phyloP scores from a whole-genome alignment of 2,888 invertebrate species.

The Caenorhabditis imperialis region DNA sequence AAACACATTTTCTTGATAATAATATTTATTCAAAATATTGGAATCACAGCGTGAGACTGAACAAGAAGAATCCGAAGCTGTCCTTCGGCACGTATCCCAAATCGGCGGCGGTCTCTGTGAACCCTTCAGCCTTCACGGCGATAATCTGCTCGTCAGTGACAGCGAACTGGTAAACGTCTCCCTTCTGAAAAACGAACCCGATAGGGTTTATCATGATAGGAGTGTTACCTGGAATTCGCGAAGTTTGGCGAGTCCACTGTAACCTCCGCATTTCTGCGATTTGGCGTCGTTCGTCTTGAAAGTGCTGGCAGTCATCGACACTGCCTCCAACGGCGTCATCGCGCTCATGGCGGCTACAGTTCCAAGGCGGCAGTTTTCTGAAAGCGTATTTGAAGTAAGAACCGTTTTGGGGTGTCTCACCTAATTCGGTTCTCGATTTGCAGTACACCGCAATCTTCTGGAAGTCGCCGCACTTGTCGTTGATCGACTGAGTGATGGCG shows the following conservation, averaged over 20 bases:
- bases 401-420: too few relatives aligned
- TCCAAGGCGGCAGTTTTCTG: too few relatives aligned
- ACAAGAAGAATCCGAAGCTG: conserved; percentile 11
- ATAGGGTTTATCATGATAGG: too few relatives aligned
- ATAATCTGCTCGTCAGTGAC: conserved; percentile 7
- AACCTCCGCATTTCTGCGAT: conserved; percentile 27
- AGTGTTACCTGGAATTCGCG: conserved; percentile 7
- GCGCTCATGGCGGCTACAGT: too few relatives aligned
- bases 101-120: neutral
- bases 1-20: neutral
- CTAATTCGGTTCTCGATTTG: too few relatives aligned
- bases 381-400: too few relatives aligned
- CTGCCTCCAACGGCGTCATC: too few relatives aligned
- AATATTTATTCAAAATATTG: conserved; percentile 12
- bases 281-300: neutral
- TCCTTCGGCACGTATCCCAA: conserved; percentile 19
- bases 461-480: too few relatives aligned
- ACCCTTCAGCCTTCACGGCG: neutral
- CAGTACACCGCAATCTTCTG: too few relatives aligned
- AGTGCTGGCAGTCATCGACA: too few relatives aligned
- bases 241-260: conserved; percentile 18
- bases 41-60: conserved; percentile 3
- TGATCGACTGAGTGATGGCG: too few relatives aligned
- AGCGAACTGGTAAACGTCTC: neutral
- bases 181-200: too few relatives aligned